These are phyloP conservation scores for Dorcus parallelipipedus DNA, from an alignment of 2,888 invertebrate species.

Conservation along the genomic window DNA sequence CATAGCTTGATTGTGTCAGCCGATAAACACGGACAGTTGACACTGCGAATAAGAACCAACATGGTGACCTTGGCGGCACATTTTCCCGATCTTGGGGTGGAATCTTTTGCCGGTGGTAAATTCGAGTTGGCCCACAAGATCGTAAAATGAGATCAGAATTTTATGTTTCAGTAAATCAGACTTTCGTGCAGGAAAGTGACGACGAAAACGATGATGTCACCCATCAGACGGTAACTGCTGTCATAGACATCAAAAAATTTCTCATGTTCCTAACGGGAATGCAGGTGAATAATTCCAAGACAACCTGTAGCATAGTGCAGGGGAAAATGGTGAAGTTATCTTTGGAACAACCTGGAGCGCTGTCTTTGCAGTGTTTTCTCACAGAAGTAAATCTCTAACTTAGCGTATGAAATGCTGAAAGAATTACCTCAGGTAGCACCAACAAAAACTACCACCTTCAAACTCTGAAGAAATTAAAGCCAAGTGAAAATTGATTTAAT, in stretches of 20 bases:
- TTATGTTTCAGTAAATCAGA: slow-evolving; percentile 25
- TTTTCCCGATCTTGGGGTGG: slow-evolving; percentile 70
- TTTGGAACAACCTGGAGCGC: slow-evolving; percentile 68
- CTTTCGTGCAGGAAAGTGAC: slow-evolving; percentile 36
- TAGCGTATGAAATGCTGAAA: not conserved
- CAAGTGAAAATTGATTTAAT: no score
- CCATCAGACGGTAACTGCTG: slow-evolving; percentile 51
- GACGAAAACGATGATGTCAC: slow-evolving; percentile 51
- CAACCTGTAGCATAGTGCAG: slow-evolving; percentile 74
- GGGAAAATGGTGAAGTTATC: slow-evolving; percentile 72
- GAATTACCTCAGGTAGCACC: no score
- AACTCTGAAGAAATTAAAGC: no score
- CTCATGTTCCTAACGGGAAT: slow-evolving; percentile 77
- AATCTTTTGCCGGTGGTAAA: slow-evolving; percentile 54
- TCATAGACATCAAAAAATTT: slow-evolving; percentile 76
- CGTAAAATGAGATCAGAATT: not conserved
- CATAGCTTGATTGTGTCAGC: slow-evolving; percentile 69
- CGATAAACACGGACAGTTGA: slow-evolving; percentile 66
- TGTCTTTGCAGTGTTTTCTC: slow-evolving; percentile 78
- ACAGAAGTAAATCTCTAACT: slow-evolving; percentile 57
- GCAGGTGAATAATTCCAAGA: slow-evolving; percentile 67
- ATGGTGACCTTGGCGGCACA: slow-evolving; percentile 78
- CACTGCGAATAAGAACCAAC: slow-evolving; percentile 74
- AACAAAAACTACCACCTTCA: no score
- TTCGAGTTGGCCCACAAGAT: not conserved